A percentile compares a stretch with the other conserved stretches of the same genome.
Conservation (phyloP, 2,113 vertebrate species). For the Motacilla tschutschensis region DNA sequence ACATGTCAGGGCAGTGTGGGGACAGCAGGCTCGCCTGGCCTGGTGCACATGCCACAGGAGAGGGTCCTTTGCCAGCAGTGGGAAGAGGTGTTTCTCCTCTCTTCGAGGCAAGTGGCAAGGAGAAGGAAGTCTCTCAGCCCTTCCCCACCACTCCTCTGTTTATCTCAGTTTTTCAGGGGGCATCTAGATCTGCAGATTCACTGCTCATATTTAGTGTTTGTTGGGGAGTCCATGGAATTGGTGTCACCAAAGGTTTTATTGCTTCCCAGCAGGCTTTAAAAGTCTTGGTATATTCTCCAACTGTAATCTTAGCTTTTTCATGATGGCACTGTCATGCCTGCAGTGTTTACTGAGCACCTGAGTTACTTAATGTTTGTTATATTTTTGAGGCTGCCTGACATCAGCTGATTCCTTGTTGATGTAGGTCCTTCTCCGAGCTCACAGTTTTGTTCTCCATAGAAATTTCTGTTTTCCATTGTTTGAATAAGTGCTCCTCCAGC, state of each 20-base stretch:
- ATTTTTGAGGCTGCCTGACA: neutral
- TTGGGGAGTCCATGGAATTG: neutral
- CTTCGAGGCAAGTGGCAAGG: neutral
- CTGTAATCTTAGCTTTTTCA: neutral
- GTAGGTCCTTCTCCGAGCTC: neutral
- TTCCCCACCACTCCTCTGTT: neutral
- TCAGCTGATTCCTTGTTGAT: neutral
- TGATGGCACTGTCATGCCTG: neutral
- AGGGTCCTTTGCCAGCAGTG: neutral
- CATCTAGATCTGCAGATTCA: neutral
- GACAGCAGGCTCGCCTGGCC: neutral
- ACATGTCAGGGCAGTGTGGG: neutral
- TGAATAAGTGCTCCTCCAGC: neutral
- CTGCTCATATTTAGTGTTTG: neutral
- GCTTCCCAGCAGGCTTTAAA: neutral
- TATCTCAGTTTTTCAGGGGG: neutral
- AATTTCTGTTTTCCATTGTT: neutral
- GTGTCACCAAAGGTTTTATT: neutral
- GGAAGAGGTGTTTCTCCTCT: neutral
- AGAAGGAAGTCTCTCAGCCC: neutral
- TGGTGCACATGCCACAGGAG: neutral
- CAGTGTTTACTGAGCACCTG: neutral
- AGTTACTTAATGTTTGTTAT: neutral
- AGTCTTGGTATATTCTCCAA: neutral
- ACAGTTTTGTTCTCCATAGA: neutral